Base-by-base conservation (phyloP, 2,888 invertebrate species). In the Laspeyria flexula region DNA sequence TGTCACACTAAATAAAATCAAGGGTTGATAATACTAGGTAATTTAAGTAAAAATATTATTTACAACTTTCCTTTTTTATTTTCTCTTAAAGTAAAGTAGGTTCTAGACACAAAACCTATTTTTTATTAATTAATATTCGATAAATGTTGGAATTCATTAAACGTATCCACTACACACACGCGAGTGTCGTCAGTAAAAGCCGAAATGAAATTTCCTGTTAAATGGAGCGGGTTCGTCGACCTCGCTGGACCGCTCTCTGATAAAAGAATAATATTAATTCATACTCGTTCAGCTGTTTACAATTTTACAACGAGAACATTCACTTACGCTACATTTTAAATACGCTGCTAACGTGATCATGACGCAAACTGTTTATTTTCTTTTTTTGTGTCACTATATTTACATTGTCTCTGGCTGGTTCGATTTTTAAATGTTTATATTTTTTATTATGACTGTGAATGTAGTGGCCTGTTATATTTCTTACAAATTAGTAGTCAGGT, bases 211-310 rank as follows among this genome's bases (percentile, higher is more conserved):
- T 73, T 70, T 73, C 69, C 75, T 72, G 62, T 66, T 23, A 50
- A 52, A 30, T 40, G 33, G 44, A 56, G 60, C 60, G 69, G 67
- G 83, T 79, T 81, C 82, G 58, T 55, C 70, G 81, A 84, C 81
- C 85, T 62, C 75, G 78, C 77, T 79, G 85, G 75, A 77, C 79
- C 74, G 77, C 64, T 66, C 61, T 75, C 71, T 72, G 79, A 83
- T 84, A 83, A 82, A 86, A 82, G 74, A 84, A 85, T 83, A 73
- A 83, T 79, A 80, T 82, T 80, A 81, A 83, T 77, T 81, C 74
- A 75, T 77, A 68, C 75, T 71, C 71, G 55, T 61, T 59, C 70
- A 64, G 64, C 73, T 71, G 76, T 69, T 74, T 69, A 71, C 68
- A 49, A 60, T 65, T 52, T 71, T 65, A 64, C 60, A 64, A 54